Conservation (phyloP, 2,888 invertebrate genomes). For the Melipona bicolor region DNA sequence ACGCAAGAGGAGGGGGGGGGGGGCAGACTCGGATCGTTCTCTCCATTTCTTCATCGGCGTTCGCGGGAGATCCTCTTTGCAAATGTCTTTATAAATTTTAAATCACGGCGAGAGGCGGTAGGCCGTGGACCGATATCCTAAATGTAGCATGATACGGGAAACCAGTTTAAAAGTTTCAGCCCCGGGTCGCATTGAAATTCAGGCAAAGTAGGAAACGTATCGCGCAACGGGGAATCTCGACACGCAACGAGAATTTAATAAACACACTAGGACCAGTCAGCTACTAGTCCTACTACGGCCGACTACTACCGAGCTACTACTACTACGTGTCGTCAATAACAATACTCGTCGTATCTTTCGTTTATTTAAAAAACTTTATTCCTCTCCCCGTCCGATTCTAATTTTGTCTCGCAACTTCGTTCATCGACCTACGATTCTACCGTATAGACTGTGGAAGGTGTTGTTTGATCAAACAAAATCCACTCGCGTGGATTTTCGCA, state of each 20-base stretch:
- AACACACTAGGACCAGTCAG: conserved; percentile 30
- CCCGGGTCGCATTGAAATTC: conserved; percentile 50
- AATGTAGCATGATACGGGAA: conserved; percentile 51
- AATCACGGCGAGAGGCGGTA: conserved; percentile 49
- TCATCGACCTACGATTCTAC: too few species aligned
- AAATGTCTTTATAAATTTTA: conserved; percentile 58
- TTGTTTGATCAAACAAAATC: too few species aligned
- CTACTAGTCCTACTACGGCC: background rate
- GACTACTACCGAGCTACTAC: background rate
- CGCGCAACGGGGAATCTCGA: conserved; percentile 14
- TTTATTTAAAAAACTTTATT: conserved; percentile 20
- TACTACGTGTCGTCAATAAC: conserved; percentile 39
- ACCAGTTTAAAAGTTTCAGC: conserved; percentile 54
- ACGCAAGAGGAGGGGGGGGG: too few species aligned
- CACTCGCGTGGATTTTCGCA: too few species aligned
- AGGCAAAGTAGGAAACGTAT: conserved; percentile 48
- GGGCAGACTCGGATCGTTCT: conserved; percentile 2
- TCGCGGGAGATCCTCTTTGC: conserved; percentile 11
- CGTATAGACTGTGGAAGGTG: too few species aligned
- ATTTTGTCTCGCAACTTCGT: too few species aligned
- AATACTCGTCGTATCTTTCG: conserved; percentile 42
- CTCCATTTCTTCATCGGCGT: conserved; percentile 9
- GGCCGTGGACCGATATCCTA: conserved; percentile 41
- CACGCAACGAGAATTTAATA: conserved; percentile 42
- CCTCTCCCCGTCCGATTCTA: too few species aligned